phyloP scores from a whole-genome alignment of 2,113 vertebrate species.

The Irena cyanogastra region DNA sequence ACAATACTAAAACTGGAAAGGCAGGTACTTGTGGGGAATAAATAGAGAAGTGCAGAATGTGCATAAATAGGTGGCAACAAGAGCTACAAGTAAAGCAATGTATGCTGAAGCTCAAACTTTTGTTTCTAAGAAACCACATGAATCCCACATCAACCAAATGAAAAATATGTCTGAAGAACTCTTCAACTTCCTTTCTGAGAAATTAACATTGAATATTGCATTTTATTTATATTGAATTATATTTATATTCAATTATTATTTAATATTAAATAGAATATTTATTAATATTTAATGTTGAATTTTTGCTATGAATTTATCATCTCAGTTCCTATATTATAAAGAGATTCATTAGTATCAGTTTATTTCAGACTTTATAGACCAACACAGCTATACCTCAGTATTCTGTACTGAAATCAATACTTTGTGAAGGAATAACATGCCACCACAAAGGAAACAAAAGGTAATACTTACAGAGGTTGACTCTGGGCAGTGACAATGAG shows the following conservation, averaged over 20 bases:
- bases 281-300: too few relatives aligned
- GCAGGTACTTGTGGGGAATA: neutral
- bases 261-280: too few relatives aligned
- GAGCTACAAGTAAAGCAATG: neutral
- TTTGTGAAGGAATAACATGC: neutral
- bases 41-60: neutral
- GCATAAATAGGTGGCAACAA: neutral
- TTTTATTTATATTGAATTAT: too few relatives aligned
- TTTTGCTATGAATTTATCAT: neutral
- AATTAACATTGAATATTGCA: neutral
- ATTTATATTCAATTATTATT: too few relatives aligned
- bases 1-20: neutral
- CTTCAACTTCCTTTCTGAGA: neutral
- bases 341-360: neutral
- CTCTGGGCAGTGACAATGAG: slow-evolving; percentile 88
- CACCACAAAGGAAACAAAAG: neutral
- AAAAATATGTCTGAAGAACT: neutral
- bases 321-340: neutral
- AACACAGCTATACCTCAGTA: neutral
- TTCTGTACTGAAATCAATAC: neutral
- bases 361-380: neutral
- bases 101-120: neutral
- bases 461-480: slow-evolving; percentile 86
- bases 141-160: neutral
- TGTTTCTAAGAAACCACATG: neutral